Conservation (phyloP, 1,140 invertebrate genomes). For the Macrobrachium nipponense region DNA sequence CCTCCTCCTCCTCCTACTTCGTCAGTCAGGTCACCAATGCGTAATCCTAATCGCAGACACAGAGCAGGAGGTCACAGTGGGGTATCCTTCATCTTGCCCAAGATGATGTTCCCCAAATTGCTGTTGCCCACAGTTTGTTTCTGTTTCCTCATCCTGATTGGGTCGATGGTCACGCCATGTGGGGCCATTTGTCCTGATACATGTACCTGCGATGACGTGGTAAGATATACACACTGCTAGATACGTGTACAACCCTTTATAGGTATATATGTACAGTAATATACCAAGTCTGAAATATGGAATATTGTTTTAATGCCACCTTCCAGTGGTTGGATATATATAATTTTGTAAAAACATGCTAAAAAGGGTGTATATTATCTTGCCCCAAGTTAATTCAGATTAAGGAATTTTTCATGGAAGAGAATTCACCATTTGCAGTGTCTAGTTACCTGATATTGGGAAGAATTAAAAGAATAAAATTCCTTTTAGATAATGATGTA, state of each 20-base stretch:
- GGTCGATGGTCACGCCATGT: conserved; percentile 23
- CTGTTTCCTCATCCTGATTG: conserved; percentile 37
- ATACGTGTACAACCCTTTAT: neutral
- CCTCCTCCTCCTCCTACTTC: no score
- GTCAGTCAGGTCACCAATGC: no score
- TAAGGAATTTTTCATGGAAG: no score
- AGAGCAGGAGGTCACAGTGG: neutral
- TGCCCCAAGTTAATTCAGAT: no score
- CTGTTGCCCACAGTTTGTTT: conserved; percentile 22
- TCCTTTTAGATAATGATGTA: no score
- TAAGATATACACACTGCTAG: neutral
- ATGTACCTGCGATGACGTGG: conserved; percentile 49
- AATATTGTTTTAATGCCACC: neutral
- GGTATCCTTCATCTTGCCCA: neutral
- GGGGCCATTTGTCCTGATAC: conserved; percentile 41
- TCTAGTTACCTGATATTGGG: no score
- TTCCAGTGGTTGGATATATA: no score
- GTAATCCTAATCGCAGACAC: neutral
- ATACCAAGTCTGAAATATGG: neutral
- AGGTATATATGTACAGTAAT: no score
- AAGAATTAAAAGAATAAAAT: no score
- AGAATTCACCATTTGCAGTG: no score
- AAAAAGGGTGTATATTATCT: no score
- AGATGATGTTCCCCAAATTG: neutral
- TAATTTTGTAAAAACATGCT: no score